These are phyloP conservation scores for Geodia barretti DNA, from an alignment of 37 sponge, comb jelly and placozoan genomes.

Conservation along the genomic window DNA sequence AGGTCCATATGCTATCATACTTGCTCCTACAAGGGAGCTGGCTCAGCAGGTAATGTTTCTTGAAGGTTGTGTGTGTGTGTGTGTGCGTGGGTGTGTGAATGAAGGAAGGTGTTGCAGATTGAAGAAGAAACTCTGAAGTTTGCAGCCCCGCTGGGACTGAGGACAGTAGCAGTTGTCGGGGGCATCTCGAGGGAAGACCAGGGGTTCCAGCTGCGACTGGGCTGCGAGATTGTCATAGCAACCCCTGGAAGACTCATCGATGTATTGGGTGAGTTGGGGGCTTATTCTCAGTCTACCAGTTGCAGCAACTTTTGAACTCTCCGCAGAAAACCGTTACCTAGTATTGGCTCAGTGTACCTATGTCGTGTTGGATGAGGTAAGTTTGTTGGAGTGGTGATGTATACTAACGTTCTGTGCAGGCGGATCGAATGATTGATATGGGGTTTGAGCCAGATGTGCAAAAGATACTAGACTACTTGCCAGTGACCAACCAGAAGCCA, in stretches of 20 bases:
- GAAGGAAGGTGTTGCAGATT: conserved; percentile 50
- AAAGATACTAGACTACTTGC: conserved; percentile 90
- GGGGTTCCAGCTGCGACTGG: conserved; percentile 90
- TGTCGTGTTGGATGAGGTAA: conserved; percentile 96
- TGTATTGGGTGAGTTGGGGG: conserved; percentile 70
- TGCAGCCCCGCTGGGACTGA: conserved; percentile 83
- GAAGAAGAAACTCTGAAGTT: conserved; percentile 96
- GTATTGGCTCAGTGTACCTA: conserved; percentile 94
- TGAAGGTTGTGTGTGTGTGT: not conserved
- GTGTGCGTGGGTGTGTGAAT: not conserved
- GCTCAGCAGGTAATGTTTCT: conserved; percentile 81
- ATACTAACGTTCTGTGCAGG: conserved; percentile 32
- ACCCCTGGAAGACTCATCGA: conserved; percentile 98
- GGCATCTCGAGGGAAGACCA: conserved; percentile 96
- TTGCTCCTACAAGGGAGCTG: conserved; percentile 97
- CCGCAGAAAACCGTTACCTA: conserved; percentile 87
- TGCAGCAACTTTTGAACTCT: not conserved
- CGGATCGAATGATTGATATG: conserved; percentile 99
- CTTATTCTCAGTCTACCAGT: not conserved
- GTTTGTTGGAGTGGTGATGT: not conserved
- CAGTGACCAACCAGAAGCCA: conserved; percentile 91
- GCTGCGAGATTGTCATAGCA: conserved; percentile 99
- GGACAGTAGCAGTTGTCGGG: conserved; percentile 93
- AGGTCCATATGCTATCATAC: conserved; percentile 97
- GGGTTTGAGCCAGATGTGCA: conserved; percentile 99